These are phyloP conservation scores for Scalopus aquaticus DNA, from an alignment of 2,113 vertebrate species.

Conservation along the genomic window DNA sequence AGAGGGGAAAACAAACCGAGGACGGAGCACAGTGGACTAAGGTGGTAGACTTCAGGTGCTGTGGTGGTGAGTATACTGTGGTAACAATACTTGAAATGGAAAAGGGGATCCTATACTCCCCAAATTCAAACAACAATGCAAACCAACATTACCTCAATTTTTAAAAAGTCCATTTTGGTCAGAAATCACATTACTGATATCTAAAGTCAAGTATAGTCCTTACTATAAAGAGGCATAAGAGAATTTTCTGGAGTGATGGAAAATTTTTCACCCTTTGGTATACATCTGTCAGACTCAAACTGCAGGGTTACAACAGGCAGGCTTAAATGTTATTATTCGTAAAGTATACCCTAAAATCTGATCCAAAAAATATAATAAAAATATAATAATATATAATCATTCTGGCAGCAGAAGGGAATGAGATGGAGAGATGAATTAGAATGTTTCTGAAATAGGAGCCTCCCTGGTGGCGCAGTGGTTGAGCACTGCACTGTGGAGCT, in stretches of 20 bases:
- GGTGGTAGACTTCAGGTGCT: no score
- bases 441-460: no score
- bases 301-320: not conserved
- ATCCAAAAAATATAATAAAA: not conserved
- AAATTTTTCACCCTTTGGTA: not conserved
- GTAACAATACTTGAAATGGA: no score
- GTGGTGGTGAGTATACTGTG: no score
- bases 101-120: no score
- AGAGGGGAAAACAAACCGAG: no score
- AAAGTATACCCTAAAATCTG: slow-evolving; percentile 31
- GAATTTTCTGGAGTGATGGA: not conserved
- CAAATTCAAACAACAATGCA: no score
- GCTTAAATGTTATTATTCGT: not conserved
- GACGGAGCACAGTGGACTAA: no score
- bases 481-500: no score
- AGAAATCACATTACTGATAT: not conserved
- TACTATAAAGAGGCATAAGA: not conserved
- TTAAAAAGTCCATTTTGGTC: not conserved
- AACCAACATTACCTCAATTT: no score
- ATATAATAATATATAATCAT: no score
- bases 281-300: slow-evolving; percentile 17
- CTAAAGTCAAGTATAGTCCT: not conserved
- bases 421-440: not conserved
- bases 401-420: not conserved
- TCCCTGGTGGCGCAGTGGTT: no score